These are phyloP conservation scores for Semaprochilodus insignis DNA, from an alignment of 2,797 vertebrate genomes.

Conservation along the genomic window DNA sequence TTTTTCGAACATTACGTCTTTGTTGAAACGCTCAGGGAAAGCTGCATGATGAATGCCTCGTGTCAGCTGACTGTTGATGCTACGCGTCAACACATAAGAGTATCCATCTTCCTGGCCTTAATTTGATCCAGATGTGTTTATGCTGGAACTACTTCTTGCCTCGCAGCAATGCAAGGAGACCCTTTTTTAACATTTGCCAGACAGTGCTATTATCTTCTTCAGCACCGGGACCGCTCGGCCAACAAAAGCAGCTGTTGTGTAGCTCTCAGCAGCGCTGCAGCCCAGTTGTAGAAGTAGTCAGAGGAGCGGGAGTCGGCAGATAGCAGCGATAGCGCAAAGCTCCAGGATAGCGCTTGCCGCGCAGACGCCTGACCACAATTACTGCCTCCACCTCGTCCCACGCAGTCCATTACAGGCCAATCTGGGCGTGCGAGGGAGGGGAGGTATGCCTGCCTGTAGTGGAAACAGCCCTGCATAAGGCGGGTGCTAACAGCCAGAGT, in stretches of 20 bases:
- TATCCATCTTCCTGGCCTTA: slow-evolving; percentile 43
- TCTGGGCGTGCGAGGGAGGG: slow-evolving; percentile 15
- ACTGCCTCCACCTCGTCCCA: slow-evolving; percentile 52
- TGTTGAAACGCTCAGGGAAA: slow-evolving; percentile 1
- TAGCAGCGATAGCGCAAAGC: slow-evolving; percentile 11
- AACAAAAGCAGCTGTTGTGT: slow-evolving; percentile 46
- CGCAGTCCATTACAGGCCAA: slow-evolving; percentile 29
- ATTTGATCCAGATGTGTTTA: slow-evolving; percentile 62
- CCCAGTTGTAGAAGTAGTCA: slow-evolving; percentile 37
- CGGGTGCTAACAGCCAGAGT: slow-evolving; percentile 1
- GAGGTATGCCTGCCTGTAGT: slow-evolving; percentile 1
- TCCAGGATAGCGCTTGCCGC: slow-evolving; percentile 14
- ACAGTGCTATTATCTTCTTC: slow-evolving; percentile 45
- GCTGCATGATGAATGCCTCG: slow-evolving; percentile 7
- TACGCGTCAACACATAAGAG: slow-evolving; percentile 32
- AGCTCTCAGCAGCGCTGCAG: slow-evolving; percentile 28
- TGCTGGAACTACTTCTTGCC: slow-evolving; percentile 42
- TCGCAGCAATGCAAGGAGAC: slow-evolving; percentile 31
- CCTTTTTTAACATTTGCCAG: slow-evolving; percentile 43
- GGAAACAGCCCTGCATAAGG: neutral
- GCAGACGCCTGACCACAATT: slow-evolving; percentile 48
- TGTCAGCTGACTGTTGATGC: slow-evolving; percentile 30
- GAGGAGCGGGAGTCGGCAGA: slow-evolving; percentile 45
- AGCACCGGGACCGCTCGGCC: slow-evolving; percentile 35
- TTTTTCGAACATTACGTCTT: neutral